phyloP scores from a whole-genome alignment of 1,140 invertebrate species.

The Stenopsyche tienmushanensis region DNA sequence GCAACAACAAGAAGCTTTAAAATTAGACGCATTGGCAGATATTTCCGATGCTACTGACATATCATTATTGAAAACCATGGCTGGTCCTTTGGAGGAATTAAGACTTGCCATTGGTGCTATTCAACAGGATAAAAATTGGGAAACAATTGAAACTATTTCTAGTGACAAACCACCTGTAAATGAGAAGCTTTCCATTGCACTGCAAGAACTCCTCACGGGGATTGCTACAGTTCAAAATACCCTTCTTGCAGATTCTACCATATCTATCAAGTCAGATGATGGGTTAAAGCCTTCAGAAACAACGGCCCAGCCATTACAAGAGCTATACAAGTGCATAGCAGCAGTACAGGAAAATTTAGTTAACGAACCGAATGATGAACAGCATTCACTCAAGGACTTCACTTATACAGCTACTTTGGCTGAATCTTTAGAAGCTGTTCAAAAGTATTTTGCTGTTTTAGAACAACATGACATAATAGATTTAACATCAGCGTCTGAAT shows the following conservation, averaged over 20 bases:
- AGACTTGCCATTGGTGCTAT: constrained; percentile 40
- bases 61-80: constrained; percentile 41
- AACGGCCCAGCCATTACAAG: constrained; percentile 48
- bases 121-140: constrained; percentile 40
- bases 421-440: constrained; percentile 40
- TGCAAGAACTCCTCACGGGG: constrained; percentile 36
- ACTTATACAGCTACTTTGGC: constrained; percentile 36
- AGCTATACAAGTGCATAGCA: constrained; percentile 49
- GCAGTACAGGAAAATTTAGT: constrained; percentile 44
- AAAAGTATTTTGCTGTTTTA: constrained; percentile 41
- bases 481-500: constrained; percentile 32
- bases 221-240: constrained; percentile 37
- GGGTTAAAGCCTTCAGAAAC: constrained; percentile 34
- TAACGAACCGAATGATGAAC: constrained; percentile 39
- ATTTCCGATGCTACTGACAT: constrained; percentile 35
- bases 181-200: constrained; percentile 24
- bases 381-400: constrained; percentile 34
- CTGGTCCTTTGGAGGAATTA: constrained; percentile 42
- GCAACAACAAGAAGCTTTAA: constrained; percentile 23
- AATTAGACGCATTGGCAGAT: constrained; percentile 28
- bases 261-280: neutral
- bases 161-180: neutral
- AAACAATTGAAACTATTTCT: constrained; percentile 25
- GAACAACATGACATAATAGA: constrained; percentile 38
- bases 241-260: constrained; percentile 18